Percentiles rank a stretch among this genome's conserved stretches.
These are phyloP conservation scores for Drosophila tropicalis DNA, from an alignment of 1,140 invertebrate species.

Conservation along the genomic window DNA sequence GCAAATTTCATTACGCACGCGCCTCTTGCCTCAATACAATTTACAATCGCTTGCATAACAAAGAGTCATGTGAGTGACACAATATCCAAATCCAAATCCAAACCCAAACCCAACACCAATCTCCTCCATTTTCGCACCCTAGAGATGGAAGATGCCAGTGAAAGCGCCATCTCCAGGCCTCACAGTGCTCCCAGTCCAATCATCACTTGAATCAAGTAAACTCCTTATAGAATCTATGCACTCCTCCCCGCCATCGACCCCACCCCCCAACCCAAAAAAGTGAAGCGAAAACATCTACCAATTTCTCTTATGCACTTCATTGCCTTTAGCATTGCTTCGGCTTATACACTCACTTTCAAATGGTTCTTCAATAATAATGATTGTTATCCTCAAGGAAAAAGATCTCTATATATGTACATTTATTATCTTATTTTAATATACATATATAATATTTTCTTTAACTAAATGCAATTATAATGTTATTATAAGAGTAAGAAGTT, in stretches of 20 bases:
- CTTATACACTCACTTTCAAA: constrained; percentile 19
- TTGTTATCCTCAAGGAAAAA: neutral
- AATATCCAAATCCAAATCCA: neutral
- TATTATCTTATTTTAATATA: neutral
- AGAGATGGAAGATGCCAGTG: neutral
- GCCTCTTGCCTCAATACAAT: constrained; percentile 65
- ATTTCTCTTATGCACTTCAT: constrained; percentile 6
- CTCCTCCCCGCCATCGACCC: neutral
- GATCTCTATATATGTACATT: too few relatives aligned
- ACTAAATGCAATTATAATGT: too few relatives aligned
- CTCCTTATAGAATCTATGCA: constrained; percentile 1
- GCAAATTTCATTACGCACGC: constrained; percentile 72
- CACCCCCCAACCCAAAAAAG: neutral
- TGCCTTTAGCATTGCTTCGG: neutral
- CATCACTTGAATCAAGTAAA: constrained; percentile 8
- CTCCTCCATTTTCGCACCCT: neutral
- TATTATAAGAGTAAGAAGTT: too few relatives aligned
- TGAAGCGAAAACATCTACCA: constrained; percentile 8
- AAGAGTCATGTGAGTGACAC: constrained; percentile 67
- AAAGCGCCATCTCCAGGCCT: neutral
- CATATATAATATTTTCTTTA: neutral
- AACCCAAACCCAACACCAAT: constrained; percentile 6
- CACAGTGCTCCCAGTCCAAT: neutral
- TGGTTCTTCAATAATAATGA: neutral
- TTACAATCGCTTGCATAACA: constrained; percentile 74